Percentiles rank a stretch among this genome's conserved stretches.
Evolutionary conservation across 1,140 invertebrate species (phyloP).

Genomic region (Drosophila ercepeae): DNA sequence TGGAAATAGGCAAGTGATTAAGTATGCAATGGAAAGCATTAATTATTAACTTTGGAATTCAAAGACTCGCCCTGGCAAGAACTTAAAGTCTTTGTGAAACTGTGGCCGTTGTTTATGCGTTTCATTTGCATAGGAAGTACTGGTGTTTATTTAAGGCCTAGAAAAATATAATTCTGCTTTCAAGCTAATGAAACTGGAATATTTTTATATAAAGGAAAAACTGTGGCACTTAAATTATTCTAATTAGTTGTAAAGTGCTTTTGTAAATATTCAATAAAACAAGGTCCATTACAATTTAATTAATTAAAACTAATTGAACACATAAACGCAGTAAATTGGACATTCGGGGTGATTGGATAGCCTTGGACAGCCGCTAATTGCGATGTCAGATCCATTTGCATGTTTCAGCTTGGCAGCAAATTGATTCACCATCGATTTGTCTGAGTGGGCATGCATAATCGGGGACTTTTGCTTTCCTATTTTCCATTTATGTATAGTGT

Average conservation of each 20-base stretch:
- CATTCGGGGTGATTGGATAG: conserved; percentile 8
- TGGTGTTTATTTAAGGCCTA: not conserved
- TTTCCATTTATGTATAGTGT: conserved; percentile 21
- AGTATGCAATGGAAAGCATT: not conserved
- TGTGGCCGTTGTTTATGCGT: not conserved
- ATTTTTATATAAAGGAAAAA: conserved; percentile 2
- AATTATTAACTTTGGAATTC: not conserved
- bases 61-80: not conserved
- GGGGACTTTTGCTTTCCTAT: not conserved
- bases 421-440: conserved; percentile 36
- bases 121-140: not conserved
- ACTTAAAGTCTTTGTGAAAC: not conserved
- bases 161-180: not conserved
- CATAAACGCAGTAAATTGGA: conserved; percentile 25
- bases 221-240: conserved; percentile 17
- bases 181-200: not conserved
- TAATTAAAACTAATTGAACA: conserved; percentile 23
- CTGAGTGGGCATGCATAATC: conserved; percentile 55
- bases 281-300: conserved; percentile 23
- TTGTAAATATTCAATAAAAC: conserved; percentile 8
- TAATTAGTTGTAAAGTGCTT: conserved; percentile 28
- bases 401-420: conserved; percentile 29
- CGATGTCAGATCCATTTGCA: conserved; percentile 50
- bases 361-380: conserved; percentile 38
- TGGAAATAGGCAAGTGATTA: conserved; percentile 4